Percentiles rank a stretch among this genome's conserved stretches.
These are phyloP conservation scores for Mastomys coucha DNA, from an alignment of 2,113 vertebrate species.

Conservation along the genomic window DNA sequence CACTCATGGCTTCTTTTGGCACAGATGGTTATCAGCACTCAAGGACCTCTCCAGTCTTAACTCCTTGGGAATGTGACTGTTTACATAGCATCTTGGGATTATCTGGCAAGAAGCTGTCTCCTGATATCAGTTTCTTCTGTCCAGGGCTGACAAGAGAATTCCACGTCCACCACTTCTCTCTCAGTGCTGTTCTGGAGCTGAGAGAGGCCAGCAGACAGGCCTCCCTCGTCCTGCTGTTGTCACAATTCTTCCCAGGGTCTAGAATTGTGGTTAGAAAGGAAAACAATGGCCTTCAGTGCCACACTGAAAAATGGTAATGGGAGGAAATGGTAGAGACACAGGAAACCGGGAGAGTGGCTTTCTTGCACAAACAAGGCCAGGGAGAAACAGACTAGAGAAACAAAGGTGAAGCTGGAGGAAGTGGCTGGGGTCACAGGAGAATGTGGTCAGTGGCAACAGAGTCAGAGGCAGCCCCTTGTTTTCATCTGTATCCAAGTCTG, in stretches of 20 bases:
- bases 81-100: constrained; percentile 48
- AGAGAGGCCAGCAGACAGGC: neutral
- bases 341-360: constrained; percentile 82
- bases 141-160: constrained; percentile 58
- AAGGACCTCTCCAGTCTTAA: constrained; percentile 4
- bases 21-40: constrained; percentile 52
- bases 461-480: too few species aligned
- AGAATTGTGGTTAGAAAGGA: constrained; percentile 63
- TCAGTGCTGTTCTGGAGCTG: neutral
- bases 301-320: constrained; percentile 27
- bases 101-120: constrained; percentile 61
- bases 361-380: constrained; percentile 66
- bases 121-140: constrained; percentile 75
- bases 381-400: constrained; percentile 79
- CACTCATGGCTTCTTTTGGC: constrained; percentile 2
- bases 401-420: constrained; percentile 78
- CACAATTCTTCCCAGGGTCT: neutral
- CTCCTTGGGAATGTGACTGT: constrained; percentile 39
- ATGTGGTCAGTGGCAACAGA: neutral
- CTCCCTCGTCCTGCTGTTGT: neutral
- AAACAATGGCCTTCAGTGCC: constrained; percentile 65
- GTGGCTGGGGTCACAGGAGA: constrained; percentile 7
- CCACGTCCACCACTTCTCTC: neutral
- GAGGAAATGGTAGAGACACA: constrained; percentile 85
- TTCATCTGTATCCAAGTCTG: too few species aligned